Percentiles rank a stretch among this genome's conserved stretches.
Evolutionary conservation across 1,140 invertebrate species (phyloP).

Genomic region (Drosophila bocqueti): DNA sequence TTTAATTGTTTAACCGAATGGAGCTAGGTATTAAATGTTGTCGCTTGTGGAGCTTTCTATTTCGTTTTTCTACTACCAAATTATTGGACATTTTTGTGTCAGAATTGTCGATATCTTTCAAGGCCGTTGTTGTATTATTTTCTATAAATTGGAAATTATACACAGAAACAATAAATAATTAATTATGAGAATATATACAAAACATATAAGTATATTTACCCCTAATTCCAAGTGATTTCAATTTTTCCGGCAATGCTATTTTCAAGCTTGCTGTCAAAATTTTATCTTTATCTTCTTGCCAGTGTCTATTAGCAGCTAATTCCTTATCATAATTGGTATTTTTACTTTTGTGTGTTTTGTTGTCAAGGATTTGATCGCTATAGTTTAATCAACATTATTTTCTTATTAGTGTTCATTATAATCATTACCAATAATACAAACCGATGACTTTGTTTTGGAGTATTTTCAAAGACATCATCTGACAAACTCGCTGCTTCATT

Average conservation of each 20-base stretch:
- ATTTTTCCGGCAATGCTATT: slow-evolving; percentile 4
- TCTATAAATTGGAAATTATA: neutral
- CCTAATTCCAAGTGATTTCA: neutral
- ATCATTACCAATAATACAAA: slow-evolving; percentile 4
- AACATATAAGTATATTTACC: neutral
- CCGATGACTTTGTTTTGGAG: neutral
- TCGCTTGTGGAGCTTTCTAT: slow-evolving; percentile 2
- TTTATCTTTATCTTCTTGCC: neutral
- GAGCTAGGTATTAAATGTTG: slow-evolving; percentile 7
- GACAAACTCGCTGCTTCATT: neutral
- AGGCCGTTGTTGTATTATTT: neutral
- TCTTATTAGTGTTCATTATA: neutral
- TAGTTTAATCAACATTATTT: no score
- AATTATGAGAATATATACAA: neutral
- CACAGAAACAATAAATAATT: neutral
- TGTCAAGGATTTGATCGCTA: neutral
- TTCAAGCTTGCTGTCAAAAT: neutral
- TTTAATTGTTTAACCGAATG: neutral
- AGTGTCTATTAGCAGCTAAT: neutral
- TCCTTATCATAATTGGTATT: neutral
- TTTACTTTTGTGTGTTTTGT: neutral
- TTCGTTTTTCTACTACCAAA: neutral
- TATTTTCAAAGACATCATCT: slow-evolving; percentile 2
- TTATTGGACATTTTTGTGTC: neutral
- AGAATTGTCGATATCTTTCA: neutral